These are phyloP conservation scores for Oenanthe oenanthe DNA, from an alignment of 2,113 vertebrate genomes.

Conservation along the genomic window DNA sequence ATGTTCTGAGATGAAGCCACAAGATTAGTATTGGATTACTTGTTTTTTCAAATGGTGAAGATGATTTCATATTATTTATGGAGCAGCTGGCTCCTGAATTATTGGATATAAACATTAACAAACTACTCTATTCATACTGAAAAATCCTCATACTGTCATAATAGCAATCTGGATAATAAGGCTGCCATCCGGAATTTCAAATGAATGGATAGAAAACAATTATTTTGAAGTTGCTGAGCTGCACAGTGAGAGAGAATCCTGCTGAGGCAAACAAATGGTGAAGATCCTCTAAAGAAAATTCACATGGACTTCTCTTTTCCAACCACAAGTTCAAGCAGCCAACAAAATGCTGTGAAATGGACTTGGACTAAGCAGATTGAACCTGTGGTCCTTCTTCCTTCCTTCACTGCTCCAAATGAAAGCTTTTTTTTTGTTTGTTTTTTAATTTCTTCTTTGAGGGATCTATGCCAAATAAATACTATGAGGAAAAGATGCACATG, in stretches of 20 bases:
- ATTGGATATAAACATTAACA: constrained; percentile 2
- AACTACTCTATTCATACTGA: constrained; percentile 8
- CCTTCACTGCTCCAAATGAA: background rate
- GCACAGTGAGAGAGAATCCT: background rate
- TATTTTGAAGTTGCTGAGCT: constrained; percentile 27
- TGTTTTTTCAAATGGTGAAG: background rate
- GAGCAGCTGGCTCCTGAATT: constrained; percentile 24
- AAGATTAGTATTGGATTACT: background rate
- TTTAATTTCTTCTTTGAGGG: background rate
- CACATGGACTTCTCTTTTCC: background rate
- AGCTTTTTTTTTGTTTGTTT: background rate
- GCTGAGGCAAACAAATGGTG: background rate
- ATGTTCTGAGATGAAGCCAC: background rate
- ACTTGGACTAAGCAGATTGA: background rate
- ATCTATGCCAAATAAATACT: background rate
- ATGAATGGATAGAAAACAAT: constrained; percentile 15
- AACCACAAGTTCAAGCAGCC: background rate
- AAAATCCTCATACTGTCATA: background rate
- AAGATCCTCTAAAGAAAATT: background rate
- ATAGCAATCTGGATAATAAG: background rate
- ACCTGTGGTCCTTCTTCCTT: background rate
- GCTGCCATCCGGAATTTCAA: background rate
- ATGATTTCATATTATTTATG: constrained; percentile 35
- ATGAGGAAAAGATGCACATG: background rate
- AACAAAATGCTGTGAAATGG: background rate